Conservation (phyloP, 2,888 invertebrate genomes). For the Dynastes grantii region DNA sequence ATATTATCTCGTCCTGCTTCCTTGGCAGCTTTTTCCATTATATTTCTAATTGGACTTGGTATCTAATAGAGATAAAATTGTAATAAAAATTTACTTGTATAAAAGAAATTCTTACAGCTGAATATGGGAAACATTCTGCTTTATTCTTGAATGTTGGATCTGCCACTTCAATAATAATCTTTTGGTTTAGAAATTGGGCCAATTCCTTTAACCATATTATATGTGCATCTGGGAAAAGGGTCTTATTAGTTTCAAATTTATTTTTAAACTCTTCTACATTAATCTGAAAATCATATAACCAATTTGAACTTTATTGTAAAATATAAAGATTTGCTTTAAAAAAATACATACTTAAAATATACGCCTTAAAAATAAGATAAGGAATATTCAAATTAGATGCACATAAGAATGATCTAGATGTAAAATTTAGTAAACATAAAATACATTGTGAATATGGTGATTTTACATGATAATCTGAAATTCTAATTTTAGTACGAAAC, state of each 20-base stretch:
- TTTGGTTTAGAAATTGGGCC: slow-evolving; percentile 77
- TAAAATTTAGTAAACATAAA: too few species aligned
- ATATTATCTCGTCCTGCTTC: slow-evolving; percentile 77
- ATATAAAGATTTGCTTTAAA: too few species aligned
- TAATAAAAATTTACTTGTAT: slow-evolving; percentile 60
- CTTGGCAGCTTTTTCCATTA: slow-evolving; percentile 72
- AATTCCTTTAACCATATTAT: slow-evolving; percentile 82
- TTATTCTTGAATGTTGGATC: slow-evolving; percentile 76
- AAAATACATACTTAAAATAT: too few species aligned
- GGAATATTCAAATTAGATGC: too few species aligned
- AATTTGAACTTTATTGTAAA: slow-evolving; percentile 15
- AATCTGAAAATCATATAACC: slow-evolving; percentile 71
- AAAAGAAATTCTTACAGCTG: slow-evolving; percentile 64
- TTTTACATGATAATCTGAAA: too few species aligned
- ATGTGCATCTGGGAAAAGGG: slow-evolving; percentile 81
- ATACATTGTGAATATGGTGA: too few species aligned
- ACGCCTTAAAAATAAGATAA: too few species aligned
- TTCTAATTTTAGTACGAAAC: too few species aligned
- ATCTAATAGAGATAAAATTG: slow-evolving; percentile 63
- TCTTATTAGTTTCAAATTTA: slow-evolving; percentile 74
- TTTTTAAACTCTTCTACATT: slow-evolving; percentile 74
- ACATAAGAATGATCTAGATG: too few species aligned
- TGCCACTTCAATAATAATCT: slow-evolving; percentile 76
- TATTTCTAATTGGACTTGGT: slow-evolving; percentile 65
- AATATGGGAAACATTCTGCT: slow-evolving; percentile 75